Percentiles rank a stretch among this genome's conserved stretches.
Evolutionary conservation across 2,797 vertebrate genomes (phyloP).

Genomic region (Tympanoctomys barrerae): DNA sequence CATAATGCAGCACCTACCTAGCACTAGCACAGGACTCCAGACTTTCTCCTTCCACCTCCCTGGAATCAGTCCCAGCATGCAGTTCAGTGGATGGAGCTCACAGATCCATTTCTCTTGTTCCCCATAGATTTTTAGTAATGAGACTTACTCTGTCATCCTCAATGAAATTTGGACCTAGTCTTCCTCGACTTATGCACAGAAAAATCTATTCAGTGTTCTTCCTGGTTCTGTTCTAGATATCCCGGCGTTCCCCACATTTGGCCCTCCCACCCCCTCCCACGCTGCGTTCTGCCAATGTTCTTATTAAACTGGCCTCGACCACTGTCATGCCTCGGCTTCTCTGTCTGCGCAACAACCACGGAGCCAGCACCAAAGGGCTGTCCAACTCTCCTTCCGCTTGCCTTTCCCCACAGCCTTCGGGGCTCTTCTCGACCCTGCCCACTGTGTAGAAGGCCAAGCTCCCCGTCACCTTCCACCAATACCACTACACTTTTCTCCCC

Average conservation of each 20-base stretch:
- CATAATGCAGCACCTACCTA: neutral
- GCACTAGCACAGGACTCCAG: neutral
- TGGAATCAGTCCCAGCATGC: neutral
- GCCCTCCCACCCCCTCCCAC: neutral
- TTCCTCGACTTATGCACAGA: neutral
- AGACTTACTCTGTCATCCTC: neutral
- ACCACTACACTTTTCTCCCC: neutral
- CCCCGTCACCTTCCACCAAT: neutral
- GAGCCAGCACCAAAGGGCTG: neutral
- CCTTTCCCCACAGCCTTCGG: neutral
- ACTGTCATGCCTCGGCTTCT: neutral
- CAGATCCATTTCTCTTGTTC: neutral
- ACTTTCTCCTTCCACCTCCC: neutral
- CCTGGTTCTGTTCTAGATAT: neutral
- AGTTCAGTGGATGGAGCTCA: accelerated
- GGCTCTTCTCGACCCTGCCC: neutral
- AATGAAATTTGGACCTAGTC: neutral
- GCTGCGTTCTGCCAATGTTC: neutral
- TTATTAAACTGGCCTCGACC: neutral
- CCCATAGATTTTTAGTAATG: neutral
- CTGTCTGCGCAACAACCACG: neutral
- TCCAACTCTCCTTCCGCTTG: neutral
- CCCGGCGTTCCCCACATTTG: neutral
- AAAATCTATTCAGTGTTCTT: neutral
- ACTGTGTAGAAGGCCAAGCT: neutral